These are phyloP conservation scores for Anseranas semipalmata DNA, from an alignment of 2,113 vertebrate genomes.

Conservation along the genomic window DNA sequence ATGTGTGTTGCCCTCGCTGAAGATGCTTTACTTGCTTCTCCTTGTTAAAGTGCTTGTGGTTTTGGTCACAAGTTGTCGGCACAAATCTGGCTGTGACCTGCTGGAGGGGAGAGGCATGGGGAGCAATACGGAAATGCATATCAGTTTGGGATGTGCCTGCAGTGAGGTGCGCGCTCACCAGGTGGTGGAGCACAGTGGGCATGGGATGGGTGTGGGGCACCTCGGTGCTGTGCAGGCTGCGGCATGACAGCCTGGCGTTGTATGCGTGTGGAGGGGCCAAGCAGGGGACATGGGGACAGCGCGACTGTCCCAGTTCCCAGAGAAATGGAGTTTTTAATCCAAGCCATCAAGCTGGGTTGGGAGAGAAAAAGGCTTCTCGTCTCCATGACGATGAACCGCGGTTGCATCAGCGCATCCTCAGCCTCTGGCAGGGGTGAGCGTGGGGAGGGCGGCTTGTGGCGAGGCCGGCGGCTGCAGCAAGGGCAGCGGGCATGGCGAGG, in stretches of 20 bases:
- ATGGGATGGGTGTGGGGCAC: neutral
- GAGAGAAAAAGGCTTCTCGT: constrained; percentile 70
- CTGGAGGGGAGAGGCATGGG: fast-evolving
- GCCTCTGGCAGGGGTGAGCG: neutral
- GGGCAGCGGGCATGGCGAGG: neutral
- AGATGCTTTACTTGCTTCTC: neutral
- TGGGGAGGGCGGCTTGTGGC: neutral
- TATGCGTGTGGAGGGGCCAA: neutral
- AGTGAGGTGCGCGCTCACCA: fast-evolving
- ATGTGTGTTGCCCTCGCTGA: neutral
- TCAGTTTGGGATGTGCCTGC: neutral
- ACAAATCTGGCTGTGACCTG: neutral
- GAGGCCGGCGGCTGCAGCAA: neutral
- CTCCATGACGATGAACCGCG: constrained; percentile 71
- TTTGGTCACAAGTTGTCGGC: neutral
- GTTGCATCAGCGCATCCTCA: constrained; percentile 38
- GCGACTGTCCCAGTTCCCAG: constrained; percentile 15
- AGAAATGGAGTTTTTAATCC: constrained; percentile 61
- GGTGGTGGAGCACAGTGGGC: neutral
- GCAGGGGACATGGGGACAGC: neutral
- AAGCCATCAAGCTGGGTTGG: constrained; percentile 55
- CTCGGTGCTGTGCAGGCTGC: fast-evolving
- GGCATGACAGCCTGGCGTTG: fast-evolving
- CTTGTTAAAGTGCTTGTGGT: neutral
- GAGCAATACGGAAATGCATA: neutral